Percentiles rank a stretch among this genome's conserved stretches.
Evolutionary conservation across 2,113 vertebrate genomes (phyloP).

Genomic region (rat (Rattus norvegicus)): DNA sequence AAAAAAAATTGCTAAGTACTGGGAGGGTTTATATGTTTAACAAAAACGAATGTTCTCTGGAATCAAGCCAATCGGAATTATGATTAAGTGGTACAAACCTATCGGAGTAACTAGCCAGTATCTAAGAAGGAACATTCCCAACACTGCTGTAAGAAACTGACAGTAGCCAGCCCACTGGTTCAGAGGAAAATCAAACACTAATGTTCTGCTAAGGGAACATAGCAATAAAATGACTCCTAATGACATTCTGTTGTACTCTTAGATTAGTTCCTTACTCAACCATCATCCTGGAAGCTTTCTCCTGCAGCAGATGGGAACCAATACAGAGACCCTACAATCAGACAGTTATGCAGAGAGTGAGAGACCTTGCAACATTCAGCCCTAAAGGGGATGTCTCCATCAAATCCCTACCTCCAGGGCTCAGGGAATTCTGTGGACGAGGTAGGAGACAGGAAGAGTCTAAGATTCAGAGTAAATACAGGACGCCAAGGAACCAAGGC

Average conservation of each 20-base stretch:
- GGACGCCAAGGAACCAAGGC: neutral
- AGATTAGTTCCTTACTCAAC: neutral
- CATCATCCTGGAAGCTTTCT: neutral
- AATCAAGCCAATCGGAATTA: slow-evolving; percentile 24
- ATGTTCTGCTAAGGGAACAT: neutral
- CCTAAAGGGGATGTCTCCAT: neutral
- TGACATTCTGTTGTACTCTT: neutral
- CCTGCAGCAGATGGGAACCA: neutral
- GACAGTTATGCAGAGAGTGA: neutral
- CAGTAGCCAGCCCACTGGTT: neutral
- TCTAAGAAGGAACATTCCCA: neutral
- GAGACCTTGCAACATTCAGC: neutral
- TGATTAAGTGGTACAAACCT: neutral
- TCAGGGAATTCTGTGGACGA: neutral
- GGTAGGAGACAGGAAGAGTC: neutral
- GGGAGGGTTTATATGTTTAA: neutral
- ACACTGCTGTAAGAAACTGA: neutral
- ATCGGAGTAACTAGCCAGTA: neutral
- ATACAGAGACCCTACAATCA: neutral
- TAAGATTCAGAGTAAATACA: neutral
- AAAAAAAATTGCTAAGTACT: neutral
- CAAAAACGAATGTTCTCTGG: neutral
- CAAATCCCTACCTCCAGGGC: neutral
- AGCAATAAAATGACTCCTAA: neutral
- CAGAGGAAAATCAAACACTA: neutral